These are phyloP conservation scores for Falco concolor DNA, from an alignment of 2,797 vertebrate genomes.

Conservation along the genomic window DNA sequence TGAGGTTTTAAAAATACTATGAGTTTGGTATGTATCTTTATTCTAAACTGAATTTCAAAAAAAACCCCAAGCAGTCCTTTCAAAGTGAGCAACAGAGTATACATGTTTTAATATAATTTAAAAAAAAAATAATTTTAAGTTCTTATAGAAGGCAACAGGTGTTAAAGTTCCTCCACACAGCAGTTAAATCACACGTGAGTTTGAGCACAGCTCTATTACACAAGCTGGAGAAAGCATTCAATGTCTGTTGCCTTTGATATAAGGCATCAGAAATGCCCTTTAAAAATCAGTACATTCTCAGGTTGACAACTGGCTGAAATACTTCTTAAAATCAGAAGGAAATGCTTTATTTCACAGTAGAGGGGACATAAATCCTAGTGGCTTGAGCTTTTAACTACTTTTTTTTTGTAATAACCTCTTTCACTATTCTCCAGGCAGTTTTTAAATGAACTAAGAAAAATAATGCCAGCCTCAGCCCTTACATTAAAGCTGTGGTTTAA, in stretches of 20 bases:
- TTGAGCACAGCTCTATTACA: background rate
- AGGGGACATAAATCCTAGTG: conserved; percentile 35
- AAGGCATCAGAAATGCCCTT: conserved; percentile 26
- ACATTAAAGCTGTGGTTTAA: conserved; percentile 51
- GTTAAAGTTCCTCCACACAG: background rate
- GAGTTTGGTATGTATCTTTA: background rate
- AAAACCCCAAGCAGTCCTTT: background rate
- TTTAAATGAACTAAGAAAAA: conserved; percentile 43
- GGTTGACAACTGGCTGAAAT: conserved; percentile 45
- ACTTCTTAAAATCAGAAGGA: conserved; percentile 28
- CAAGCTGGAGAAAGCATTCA: background rate
- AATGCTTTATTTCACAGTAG: conserved; percentile 39
- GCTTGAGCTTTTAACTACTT: conserved; percentile 54
- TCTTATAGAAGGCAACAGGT: background rate
- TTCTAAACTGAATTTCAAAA: background rate
- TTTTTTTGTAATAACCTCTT: conserved; percentile 45
- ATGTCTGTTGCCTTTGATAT: conserved; percentile 12
- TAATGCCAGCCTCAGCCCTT: conserved; percentile 22
- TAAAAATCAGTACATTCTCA: conserved; percentile 45
- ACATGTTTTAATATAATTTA: background rate
- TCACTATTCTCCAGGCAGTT: conserved; percentile 15
- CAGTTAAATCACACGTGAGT: background rate
- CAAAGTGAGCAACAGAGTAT: background rate
- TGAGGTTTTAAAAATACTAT: background rate
- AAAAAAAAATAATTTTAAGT: background rate